A percentile compares a stretch with the other conserved stretches of the same genome.
Conservation (phyloP, 2,113 vertebrate species). For the Rhynchomys soricoides region DNA sequence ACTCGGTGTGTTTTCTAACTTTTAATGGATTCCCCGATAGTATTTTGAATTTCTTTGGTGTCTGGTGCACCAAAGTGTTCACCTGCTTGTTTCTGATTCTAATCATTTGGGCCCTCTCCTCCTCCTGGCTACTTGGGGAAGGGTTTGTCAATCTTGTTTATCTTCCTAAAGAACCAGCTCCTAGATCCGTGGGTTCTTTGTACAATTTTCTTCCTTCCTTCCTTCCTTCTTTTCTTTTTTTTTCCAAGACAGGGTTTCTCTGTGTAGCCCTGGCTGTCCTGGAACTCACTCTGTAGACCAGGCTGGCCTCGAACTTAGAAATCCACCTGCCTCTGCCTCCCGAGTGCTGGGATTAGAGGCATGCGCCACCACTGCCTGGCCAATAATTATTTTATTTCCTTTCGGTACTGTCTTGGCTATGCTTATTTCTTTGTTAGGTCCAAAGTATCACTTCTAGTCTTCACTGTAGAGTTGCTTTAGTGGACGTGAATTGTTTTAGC, state of each 20-base stretch:
- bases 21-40: no score
- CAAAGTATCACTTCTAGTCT: background rate
- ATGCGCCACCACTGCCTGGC: no score
- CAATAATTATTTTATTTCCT: background rate
- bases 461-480: background rate
- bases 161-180: background rate
- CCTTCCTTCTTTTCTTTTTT: no score
- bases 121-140: background rate
- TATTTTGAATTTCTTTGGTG: background rate
- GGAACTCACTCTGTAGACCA: no score
- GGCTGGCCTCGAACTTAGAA: no score
- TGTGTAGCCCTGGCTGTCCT: no score
- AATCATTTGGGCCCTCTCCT: no score
- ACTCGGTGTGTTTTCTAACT: background rate
- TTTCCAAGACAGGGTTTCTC: no score
- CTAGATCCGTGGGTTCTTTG: background rate
- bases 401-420: background rate
- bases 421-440: background rate
- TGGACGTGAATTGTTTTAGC: background rate
- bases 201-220: background rate
- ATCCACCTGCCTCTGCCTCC: no score
- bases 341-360: no score
- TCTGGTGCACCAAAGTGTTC: no score
- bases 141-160: background rate
- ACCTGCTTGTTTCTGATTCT: background rate